Conservation (phyloP, 2,888 invertebrate genomes). For the Campoplex capitator region DNA sequence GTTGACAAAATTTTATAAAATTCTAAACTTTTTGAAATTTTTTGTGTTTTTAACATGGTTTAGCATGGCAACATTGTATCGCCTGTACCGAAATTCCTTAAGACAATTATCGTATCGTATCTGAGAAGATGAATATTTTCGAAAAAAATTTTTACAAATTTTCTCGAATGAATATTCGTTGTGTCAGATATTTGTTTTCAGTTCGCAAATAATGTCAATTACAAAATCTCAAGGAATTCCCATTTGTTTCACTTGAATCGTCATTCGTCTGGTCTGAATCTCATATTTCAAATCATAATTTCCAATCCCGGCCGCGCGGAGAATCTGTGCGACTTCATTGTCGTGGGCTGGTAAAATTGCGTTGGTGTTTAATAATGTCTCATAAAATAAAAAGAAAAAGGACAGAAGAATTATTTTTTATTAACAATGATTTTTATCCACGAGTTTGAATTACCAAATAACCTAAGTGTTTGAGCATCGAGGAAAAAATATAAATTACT, state of each 20-base stretch:
- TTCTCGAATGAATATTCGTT: background rate
- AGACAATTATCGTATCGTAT: background rate
- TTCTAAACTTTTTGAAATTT: no score
- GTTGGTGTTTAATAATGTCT: constrained; percentile 69
- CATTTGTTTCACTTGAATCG: constrained; percentile 55
- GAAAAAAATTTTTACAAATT: background rate
- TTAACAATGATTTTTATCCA: no score
- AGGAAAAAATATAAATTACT: background rate
- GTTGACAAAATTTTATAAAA: no score
- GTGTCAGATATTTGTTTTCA: background rate
- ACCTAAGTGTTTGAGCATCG: no score
- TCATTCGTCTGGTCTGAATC: constrained; percentile 50
- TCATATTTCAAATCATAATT: constrained; percentile 56
- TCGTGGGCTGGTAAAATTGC: constrained; percentile 62
- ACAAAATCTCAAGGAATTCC: constrained; percentile 24
- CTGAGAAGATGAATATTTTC: background rate
- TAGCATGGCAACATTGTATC: no score
- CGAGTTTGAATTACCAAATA: no score
- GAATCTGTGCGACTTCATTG: constrained; percentile 69
- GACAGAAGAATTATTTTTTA: no score
- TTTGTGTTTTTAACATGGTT: no score
- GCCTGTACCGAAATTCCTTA: no score
- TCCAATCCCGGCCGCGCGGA: constrained; percentile 38
- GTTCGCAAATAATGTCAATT: background rate
- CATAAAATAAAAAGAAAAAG: no score